Conservation (phyloP, 2,113 vertebrate genomes). For the Tretioscincus oriximinensis region DNA sequence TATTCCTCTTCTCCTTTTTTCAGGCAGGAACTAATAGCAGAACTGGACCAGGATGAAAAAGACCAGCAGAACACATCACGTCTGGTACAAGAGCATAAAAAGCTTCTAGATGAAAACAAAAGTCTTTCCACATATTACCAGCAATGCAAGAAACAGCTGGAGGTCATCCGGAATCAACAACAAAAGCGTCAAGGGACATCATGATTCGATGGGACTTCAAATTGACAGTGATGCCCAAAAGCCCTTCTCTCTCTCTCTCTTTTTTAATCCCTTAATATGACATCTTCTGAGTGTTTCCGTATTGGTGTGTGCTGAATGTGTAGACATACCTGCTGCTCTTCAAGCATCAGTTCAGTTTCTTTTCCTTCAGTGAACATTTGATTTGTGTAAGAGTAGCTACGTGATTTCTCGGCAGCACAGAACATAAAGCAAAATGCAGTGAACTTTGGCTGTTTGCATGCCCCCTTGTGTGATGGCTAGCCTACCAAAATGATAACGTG, state of each 20-base stretch:
- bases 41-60: slow-evolving; percentile 99
- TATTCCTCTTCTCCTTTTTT: no score
- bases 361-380: slow-evolving; percentile 64
- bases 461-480: slow-evolving; percentile 69
- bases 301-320: slow-evolving; percentile 75
- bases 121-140: slow-evolving; percentile 98
- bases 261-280: slow-evolving; percentile 67
- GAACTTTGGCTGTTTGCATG: slow-evolving; percentile 71
- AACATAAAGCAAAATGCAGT: slow-evolving; percentile 46
- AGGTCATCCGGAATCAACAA: slow-evolving; percentile 96
- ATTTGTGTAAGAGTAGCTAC: slow-evolving; percentile 62
- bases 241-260: slow-evolving; percentile 47
- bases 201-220: slow-evolving; percentile 79
- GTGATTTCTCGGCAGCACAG: slow-evolving; percentile 67
- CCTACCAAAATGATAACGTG: slow-evolving; percentile 58
- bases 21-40: slow-evolving; percentile 96
- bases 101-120: slow-evolving; percentile 98
- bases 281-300: slow-evolving; percentile 76
- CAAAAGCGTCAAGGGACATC: slow-evolving; percentile 98
- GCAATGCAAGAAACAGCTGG: slow-evolving; percentile 98
- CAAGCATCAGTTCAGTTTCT: slow-evolving; percentile 67
- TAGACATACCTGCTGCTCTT: slow-evolving; percentile 71
- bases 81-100: slow-evolving; percentile 98
- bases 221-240: slow-evolving; percentile 73
- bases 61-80: slow-evolving; percentile 99